Evolutionary conservation across 1,140 invertebrate species (phyloP), one percentile per base, ranked within the genome.

Genomic region (Cherax destructor): DNA sequence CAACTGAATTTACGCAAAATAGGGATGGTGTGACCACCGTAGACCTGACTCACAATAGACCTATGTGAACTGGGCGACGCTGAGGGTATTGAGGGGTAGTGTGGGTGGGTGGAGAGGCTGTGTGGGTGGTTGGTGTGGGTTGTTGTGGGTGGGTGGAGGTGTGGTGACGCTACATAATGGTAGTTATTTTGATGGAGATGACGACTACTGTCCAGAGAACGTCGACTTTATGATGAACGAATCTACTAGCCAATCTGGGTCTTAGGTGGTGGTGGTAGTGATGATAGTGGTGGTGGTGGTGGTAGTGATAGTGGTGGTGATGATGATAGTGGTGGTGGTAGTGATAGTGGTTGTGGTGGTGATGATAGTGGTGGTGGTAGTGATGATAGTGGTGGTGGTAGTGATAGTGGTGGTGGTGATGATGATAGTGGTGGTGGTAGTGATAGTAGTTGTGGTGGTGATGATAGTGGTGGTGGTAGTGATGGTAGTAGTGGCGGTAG

Each of bases 111-210:
- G 11, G 65, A 69, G 65, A 69, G 65, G 10, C 13, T 6, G 18
- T 18, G 65, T 18, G 18, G 18, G 65, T 56, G 52, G 65, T 21
- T 47, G 80, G 30, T 24, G 30, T 11, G 77, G 47, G 61, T 72
- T 9, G 24, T 47, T 9, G 81, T 47, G 30, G 65, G 65, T 16
- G 87, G 87, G 87, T n/a, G 87, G 5, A 41, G 87, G 41, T 61
- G 72, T 74, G 77, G n/a, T 18, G 50, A 47, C 9, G 41, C 47
- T 56, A 83, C 83, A 79, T 79, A 65, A 91, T 91, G 76, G 76
- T 65, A 30, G 79, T 61, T 91, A 91, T 91, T 91, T 83, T 91
- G 83, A 91, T 91, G 89, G 77, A 85, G 89, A 91, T 91, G 83
- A 86, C 83, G 89, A 85, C 65, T 72, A 81, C n/a, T 78, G 78